Percentiles rank a stretch among this genome's conserved stretches.
phyloP scores from a whole-genome alignment of 1,140 invertebrate species.

The Palaemon carinicauda region DNA sequence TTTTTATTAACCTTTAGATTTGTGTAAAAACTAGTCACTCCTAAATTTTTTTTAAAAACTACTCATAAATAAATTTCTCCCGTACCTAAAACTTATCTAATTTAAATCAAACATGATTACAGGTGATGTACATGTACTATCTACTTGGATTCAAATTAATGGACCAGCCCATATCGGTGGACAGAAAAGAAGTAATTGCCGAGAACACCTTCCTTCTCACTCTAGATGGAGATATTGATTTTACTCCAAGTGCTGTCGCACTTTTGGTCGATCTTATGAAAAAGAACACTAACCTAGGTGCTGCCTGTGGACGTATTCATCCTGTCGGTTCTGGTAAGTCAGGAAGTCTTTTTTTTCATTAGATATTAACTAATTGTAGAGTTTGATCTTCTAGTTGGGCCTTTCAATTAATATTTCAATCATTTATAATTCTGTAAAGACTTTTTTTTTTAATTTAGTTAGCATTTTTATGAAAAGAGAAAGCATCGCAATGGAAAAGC shows the following conservation, averaged over 20 bases:
- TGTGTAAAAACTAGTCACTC: no score
- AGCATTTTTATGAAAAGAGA: no score
- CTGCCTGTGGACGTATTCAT: slow-evolving; percentile 97
- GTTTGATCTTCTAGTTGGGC: no score
- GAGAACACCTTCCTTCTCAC: slow-evolving; percentile 97
- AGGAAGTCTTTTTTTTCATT: neutral
- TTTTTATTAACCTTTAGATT: no score
- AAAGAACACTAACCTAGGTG: slow-evolving; percentile 97
- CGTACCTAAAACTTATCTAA: neutral
- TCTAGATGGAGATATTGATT: slow-evolving; percentile 98
- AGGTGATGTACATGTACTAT: slow-evolving; percentile 99
- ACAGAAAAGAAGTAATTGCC: slow-evolving; percentile 91
- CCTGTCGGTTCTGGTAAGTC: slow-evolving; percentile 86
- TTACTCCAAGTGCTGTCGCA: slow-evolving; percentile 94
- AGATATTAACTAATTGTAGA: no score
- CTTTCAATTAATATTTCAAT: no score
- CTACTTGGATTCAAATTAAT: slow-evolving; percentile 92
- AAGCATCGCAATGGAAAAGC: no score
- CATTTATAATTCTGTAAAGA: no score
- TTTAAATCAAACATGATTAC: neutral
- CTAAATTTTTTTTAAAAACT: neutral
- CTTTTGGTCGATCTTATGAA: slow-evolving; percentile 97
- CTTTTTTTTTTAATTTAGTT: no score
- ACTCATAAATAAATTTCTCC: neutral
- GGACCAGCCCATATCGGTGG: slow-evolving; percentile 92